Percentiles rank a stretch among this genome's conserved stretches.
These are phyloP conservation scores for Heliothis virescens DNA, from an alignment of 1,140 invertebrate species.

Conservation along the genomic window DNA sequence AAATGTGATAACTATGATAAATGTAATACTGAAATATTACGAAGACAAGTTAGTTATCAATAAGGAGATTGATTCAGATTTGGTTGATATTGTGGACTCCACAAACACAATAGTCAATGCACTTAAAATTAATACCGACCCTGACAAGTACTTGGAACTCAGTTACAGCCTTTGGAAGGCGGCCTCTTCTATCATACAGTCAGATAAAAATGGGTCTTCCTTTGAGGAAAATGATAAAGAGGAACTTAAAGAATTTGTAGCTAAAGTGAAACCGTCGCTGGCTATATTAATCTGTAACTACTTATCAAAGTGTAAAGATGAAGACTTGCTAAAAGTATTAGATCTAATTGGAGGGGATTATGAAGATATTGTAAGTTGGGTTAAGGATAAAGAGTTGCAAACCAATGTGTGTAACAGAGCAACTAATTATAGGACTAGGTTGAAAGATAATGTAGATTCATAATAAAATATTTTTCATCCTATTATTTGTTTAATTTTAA, in stretches of 20 bases:
- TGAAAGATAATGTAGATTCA: conserved; percentile 70
- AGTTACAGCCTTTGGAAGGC: conserved; percentile 74
- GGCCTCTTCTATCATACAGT: conserved; percentile 60
- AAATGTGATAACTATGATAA: conserved; percentile 67
- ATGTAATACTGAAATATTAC: conserved; percentile 71
- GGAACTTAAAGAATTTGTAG: conserved; percentile 65
- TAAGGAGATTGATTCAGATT: conserved; percentile 77
- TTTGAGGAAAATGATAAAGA: conserved; percentile 76
- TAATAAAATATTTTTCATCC: conserved; percentile 51
- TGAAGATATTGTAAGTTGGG: conserved; percentile 66
- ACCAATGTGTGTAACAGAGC: conserved; percentile 62
- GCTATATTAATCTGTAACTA: conserved; percentile 69
- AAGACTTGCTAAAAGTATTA: conserved; percentile 63
- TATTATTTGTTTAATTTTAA: conserved; percentile 4
- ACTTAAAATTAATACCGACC: conserved; percentile 59
- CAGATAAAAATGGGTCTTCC: conserved; percentile 63
- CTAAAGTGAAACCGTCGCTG: conserved; percentile 68
- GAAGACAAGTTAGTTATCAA: conserved; percentile 73
- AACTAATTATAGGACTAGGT: conserved; percentile 67
- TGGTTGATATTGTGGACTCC: conserved; percentile 79
- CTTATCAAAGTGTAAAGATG: conserved; percentile 67
- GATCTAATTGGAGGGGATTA: conserved; percentile 65
- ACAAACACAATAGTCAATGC: conserved; percentile 67
- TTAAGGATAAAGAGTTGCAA: conserved; percentile 60
- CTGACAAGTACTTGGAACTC: conserved; percentile 64